Conservation (phyloP, 2,113 vertebrate genomes). For the Grus americana region DNA sequence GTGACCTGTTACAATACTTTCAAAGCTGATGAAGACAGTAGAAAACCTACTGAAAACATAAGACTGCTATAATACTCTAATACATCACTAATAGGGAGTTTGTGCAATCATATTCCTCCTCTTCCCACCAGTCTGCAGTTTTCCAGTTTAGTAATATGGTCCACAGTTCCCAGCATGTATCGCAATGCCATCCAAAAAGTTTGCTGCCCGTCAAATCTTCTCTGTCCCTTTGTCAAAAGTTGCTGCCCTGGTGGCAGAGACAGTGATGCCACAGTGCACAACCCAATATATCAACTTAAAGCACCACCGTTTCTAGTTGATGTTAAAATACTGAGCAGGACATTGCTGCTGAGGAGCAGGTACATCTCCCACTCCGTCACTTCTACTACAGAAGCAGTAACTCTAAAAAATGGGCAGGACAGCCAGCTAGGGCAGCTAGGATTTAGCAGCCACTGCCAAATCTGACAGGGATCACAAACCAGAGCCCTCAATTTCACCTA, state of each 20-base stretch:
- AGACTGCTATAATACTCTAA: not conserved
- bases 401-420: not conserved
- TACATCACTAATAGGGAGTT: not conserved
- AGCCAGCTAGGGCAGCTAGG: not conserved
- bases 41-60: not conserved
- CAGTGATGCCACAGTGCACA: not conserved
- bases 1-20: not conserved
- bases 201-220: not conserved
- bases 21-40: not conserved
- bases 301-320: not conserved
- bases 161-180: not conserved
- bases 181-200: not conserved
- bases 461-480: slow-evolving; percentile 3
- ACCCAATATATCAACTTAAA: not conserved
- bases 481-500: slow-evolving; percentile 18
- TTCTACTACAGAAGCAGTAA: not conserved
- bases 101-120: not conserved
- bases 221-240: not conserved
- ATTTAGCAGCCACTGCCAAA: not conserved
- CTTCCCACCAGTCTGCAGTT: not conserved
- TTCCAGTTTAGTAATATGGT: not conserved
- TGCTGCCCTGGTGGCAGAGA: not conserved
- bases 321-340: not conserved
- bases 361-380: not conserved
- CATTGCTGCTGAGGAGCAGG: not conserved